Evolutionary conservation across 1,140 invertebrate genomes (phyloP).

Genomic region (Triops longicaudatus): DNA sequence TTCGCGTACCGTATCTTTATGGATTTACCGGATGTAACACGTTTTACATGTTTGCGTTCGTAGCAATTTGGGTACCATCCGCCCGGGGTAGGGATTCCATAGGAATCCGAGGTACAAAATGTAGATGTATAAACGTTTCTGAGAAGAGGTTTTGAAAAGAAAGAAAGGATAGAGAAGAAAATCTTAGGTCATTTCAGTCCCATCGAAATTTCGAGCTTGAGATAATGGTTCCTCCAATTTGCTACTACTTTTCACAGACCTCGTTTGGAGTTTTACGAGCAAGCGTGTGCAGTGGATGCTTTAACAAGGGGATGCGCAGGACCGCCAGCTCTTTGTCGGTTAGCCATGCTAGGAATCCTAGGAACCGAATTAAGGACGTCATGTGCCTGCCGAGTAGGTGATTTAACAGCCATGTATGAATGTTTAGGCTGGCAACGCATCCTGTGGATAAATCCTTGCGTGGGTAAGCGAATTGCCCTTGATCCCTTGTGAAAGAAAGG

Average conservation of each 20-base stretch:
- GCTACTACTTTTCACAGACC: conserved; percentile 43
- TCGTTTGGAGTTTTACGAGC: conserved; percentile 75
- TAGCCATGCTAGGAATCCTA: conserved; percentile 71
- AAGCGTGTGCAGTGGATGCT: conserved; percentile 79
- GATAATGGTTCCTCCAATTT: conserved; percentile 1
- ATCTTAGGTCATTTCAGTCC: not conserved
- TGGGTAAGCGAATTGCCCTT: conserved; percentile 55
- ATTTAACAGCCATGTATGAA: conserved; percentile 69
- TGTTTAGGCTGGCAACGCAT: conserved; percentile 80
- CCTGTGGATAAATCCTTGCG: conserved; percentile 85
- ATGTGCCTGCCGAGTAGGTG: conserved; percentile 68
- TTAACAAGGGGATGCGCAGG: conserved; percentile 83
- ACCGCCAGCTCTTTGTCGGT: conserved; percentile 62
- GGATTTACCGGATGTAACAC: no score
- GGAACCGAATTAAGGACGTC: conserved; percentile 72
- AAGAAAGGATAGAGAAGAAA: not conserved
- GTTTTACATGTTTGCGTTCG: no score
- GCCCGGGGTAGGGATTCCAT: no score
- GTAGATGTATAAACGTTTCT: no score
- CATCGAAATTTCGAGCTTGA: not conserved
- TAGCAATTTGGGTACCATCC: no score
- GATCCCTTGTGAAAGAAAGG: conserved; percentile 17
- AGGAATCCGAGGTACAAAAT: no score
- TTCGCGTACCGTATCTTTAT: no score
- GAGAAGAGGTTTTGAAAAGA: not conserved